Evolutionary conservation across 2,797 vertebrate genomes (phyloP).

Genomic region (Darevskia mixta): DNA sequence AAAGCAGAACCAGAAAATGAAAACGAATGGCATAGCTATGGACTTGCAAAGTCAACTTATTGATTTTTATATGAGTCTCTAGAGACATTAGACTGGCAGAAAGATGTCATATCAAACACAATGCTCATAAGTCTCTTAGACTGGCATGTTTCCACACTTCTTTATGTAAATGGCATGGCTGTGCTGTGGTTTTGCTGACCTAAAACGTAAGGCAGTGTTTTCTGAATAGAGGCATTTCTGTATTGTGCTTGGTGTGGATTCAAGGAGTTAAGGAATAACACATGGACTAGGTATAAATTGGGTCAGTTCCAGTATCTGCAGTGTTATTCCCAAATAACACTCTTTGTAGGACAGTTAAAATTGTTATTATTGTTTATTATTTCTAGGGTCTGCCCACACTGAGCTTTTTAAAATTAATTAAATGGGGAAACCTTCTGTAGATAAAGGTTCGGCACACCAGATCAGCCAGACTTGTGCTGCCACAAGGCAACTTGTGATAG

Average conservation of each 20-base stretch:
- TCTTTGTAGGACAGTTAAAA: not conserved
- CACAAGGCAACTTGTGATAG: slow-evolving; percentile 22
- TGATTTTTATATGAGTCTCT: not conserved
- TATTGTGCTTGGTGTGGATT: slow-evolving; percentile 36
- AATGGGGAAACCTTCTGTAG: slow-evolving; percentile 42
- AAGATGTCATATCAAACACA: not conserved
- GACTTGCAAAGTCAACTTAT: not conserved
- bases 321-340: slow-evolving; percentile 21
- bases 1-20: not conserved
- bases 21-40: not conserved
- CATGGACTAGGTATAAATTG: slow-evolving; percentile 14
- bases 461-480: slow-evolving; percentile 12
- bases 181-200: not conserved
- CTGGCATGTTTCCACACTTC: not conserved
- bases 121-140: not conserved
- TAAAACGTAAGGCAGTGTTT: slow-evolving; percentile 4
- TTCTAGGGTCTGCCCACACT: slow-evolving; percentile 11
- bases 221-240: slow-evolving; percentile 34
- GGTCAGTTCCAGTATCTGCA: slow-evolving; percentile 7
- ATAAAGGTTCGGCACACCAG: slow-evolving; percentile 1
- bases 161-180: not conserved
- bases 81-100: not conserved
- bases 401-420: slow-evolving; percentile 37
- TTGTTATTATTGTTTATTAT: slow-evolving; percentile 18
- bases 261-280: slow-evolving; percentile 35